Conservation (phyloP, 2,888 invertebrate genomes). For the Balanococcus diminutus region DNA sequence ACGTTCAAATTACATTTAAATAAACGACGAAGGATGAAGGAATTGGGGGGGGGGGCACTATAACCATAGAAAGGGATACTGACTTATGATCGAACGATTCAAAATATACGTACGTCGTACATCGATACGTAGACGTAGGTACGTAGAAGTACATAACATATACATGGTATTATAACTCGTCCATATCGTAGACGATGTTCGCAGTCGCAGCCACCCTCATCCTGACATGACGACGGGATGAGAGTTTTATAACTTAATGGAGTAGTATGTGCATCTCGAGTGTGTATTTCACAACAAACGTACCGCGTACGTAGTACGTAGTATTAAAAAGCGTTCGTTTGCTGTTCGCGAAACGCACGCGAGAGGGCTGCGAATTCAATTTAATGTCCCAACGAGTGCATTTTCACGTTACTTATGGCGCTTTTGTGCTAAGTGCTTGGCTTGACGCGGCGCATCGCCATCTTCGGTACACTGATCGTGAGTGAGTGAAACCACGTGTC, state of each 20-base stretch:
- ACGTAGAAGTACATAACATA: neutral
- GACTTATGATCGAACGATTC: neutral
- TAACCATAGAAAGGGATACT: neutral
- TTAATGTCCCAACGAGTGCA: constrained; percentile 14
- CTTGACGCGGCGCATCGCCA: neutral
- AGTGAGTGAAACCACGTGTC: constrained; percentile 24
- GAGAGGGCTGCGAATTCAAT: constrained; percentile 26
- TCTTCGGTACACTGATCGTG: neutral
- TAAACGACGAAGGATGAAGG: neutral
- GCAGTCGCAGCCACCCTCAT: neutral
- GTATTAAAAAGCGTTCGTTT: neutral
- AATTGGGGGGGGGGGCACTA: too few relatives aligned
- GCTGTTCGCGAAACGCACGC: neutral
- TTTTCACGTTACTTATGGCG: constrained; percentile 32
- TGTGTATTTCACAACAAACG: neutral
- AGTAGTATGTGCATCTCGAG: neutral
- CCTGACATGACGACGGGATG: neutral
- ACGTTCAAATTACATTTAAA: neutral
- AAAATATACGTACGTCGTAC: neutral
- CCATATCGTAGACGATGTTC: neutral
- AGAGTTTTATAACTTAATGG: constrained; percentile 13
- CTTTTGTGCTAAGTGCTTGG: constrained; percentile 18
- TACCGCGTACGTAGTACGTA: neutral
- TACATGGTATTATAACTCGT: too few relatives aligned
- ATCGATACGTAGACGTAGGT: neutral